Evolutionary conservation across 2,797 vertebrate genomes (phyloP), one percentile per base, ranked within the genome.

Genomic region (Lepilemur ruficaudatus): DNA sequence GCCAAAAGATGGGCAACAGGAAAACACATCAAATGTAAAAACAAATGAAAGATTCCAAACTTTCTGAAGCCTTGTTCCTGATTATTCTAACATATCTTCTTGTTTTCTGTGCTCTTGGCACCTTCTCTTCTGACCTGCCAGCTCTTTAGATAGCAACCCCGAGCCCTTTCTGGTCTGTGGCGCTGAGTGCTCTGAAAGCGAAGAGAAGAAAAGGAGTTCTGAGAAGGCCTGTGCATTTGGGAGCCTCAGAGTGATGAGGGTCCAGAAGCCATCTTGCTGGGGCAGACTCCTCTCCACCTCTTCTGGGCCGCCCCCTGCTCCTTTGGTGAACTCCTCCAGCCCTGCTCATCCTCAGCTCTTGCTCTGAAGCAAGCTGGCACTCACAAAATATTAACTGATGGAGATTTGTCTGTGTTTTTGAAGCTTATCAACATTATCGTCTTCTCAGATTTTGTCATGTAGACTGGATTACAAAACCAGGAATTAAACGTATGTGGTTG

Each of bases 401-500:
- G 84, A 87, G 55, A 95, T 23, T 79, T 76, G 50, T 85, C 75
- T 80, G 23, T 85, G 22, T 63, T 95, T 95, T 50, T 52, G 46
- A 87, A 38, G 52, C 65, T 46, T 70, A 18, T 63, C 10, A 46
- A n/a, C 35, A 15, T 57, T 9, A 2, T 75, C 50, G 12, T 90
- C 79, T 79, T 87, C 57, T 94, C 35, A 52, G 82, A 48, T 92
- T 94, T 57, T 87, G 65, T 50, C 89, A 10, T 25, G 32, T 67
- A 59, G 55, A 87, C 61, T 78, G 41, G 63, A 61, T 70, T 95
- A 93, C 70, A 79, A 83, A 93, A 83, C 55, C 32, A 61, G 30
- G 78, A 67, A 89, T 87, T 35, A 82, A 72, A 73, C 86, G 46
- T 97, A 86, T 84, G 75, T 50, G 81, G 93, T 59, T 92, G 69